A percentile compares a stretch with the other conserved stretches of the same genome.
phyloP scores from a whole-genome alignment of 2,888 invertebrate genomes.

The Hemicrepidius hirtus region DNA sequence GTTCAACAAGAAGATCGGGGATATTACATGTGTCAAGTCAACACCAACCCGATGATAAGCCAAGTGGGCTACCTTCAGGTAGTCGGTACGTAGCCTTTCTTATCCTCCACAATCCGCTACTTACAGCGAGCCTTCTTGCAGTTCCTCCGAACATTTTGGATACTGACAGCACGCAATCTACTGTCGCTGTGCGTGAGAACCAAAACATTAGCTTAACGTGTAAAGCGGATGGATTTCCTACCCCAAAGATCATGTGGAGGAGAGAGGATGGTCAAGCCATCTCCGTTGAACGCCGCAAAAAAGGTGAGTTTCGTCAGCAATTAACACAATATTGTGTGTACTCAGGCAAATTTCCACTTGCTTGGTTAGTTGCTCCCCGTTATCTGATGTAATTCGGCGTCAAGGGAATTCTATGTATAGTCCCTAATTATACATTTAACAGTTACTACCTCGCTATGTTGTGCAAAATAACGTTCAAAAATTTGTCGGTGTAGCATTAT shows the following conservation, averaged over 20 bases:
- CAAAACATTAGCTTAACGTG: slow-evolving; percentile 95
- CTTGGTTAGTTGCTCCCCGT: slow-evolving; percentile 48
- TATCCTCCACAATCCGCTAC: background rate
- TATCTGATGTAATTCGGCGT: slow-evolving; percentile 49
- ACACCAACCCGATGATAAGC: slow-evolving; percentile 96
- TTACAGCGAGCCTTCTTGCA: slow-evolving; percentile 70
- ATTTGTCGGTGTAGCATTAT: slow-evolving; percentile 12
- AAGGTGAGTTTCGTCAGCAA: slow-evolving; percentile 77
- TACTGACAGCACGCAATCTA: slow-evolving; percentile 91
- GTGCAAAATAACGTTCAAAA: slow-evolving; percentile 34
- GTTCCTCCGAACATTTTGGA: slow-evolving; percentile 96
- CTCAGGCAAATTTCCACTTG: slow-evolving; percentile 51
- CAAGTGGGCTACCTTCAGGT: slow-evolving; percentile 95
- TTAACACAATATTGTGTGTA: slow-evolving; percentile 52
- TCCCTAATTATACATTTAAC: slow-evolving; percentile 51
- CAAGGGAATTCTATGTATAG: slow-evolving; percentile 48
- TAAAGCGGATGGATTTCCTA: slow-evolving; percentile 92
- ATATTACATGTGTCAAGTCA: slow-evolving; percentile 92
- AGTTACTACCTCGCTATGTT: slow-evolving; percentile 36
- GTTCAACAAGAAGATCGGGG: slow-evolving; percentile 94
- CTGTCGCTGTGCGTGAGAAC: slow-evolving; percentile 93
- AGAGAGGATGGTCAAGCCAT: slow-evolving; percentile 93
- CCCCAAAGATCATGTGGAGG: slow-evolving; percentile 95
- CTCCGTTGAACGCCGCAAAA: slow-evolving; percentile 88
- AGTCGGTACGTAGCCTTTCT: slow-evolving; percentile 81